Conservation (phyloP, 2,797 vertebrate species). For the Acipenser transmontanus region DNA sequence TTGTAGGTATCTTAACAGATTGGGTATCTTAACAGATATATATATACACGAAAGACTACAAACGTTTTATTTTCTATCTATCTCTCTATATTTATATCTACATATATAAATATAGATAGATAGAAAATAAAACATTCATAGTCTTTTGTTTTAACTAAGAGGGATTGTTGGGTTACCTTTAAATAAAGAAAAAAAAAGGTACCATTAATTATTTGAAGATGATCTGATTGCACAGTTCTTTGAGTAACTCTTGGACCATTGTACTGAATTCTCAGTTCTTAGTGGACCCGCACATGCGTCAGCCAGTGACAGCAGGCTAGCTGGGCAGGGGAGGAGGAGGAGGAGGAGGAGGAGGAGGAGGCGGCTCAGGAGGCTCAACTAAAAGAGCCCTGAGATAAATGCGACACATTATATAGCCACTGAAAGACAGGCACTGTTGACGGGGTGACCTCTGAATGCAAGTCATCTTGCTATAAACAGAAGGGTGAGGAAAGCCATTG, state of each 20-base stretch:
- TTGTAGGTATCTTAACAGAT: too few relatives aligned
- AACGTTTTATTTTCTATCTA: background rate
- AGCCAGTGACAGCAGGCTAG: slow-evolving; percentile 46
- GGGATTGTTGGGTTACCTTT: background rate
- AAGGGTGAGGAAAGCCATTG: slow-evolving; percentile 58
- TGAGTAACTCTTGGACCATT: slow-evolving; percentile 10
- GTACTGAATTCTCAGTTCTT: slow-evolving; percentile 12
- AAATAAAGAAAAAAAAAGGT: slow-evolving; percentile 4
- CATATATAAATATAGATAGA: too few relatives aligned
- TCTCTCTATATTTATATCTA: background rate
- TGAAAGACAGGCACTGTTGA: slow-evolving; percentile 58
- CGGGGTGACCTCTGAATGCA: slow-evolving; percentile 60
- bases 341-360: slow-evolving; percentile 28
- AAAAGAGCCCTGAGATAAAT: slow-evolving; percentile 50
- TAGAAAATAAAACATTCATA: background rate
- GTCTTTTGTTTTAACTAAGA: background rate
- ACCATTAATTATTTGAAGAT: background rate
- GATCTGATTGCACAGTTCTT: slow-evolving; percentile 6
- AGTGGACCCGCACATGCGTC: slow-evolving; percentile 43
- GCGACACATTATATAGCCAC: slow-evolving; percentile 47
- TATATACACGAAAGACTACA: too few relatives aligned
- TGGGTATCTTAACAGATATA: too few relatives aligned
- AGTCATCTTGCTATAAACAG: slow-evolving; percentile 69
- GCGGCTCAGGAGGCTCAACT: slow-evolving; percentile 43
- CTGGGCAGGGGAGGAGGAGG: slow-evolving; percentile 33